Base-by-base conservation (phyloP, 2,797 vertebrate species). In the Antennarius maculatus region DNA sequence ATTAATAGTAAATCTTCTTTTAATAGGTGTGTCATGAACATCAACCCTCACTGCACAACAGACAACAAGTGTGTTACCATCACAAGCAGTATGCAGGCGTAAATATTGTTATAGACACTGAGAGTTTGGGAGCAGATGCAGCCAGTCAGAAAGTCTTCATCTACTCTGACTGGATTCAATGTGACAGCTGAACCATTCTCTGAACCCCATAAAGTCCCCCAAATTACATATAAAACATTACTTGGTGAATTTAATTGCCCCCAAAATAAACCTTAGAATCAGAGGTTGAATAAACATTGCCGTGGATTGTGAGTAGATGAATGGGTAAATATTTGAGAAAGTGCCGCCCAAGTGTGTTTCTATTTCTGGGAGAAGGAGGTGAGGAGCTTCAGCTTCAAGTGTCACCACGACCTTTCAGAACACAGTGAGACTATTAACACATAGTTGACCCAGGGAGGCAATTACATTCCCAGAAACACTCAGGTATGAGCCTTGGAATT, bases 31-130 rank as follows among this genome's bases (percentile, higher is more conserved):
- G n/a, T 18, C 45, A n/a, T 17, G n/a, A 46, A 8, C n/a, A 17
- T 17, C 1, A 17, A 4, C 4, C 45, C 16, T 54, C 56, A 18
- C 13, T 10, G 6, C 3, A 43, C 60, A 63, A 86, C 66, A 75
- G 66, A 53, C 58, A 85, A 82, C 71, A 82, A 68, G 60, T 27
- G 54, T 17, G 82, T 85, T 79, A 29, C 77, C 84, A 85, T 83
- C 67, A 79, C 82, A 86, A 62, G 72, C 73, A 17, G 5, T 46
- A 76, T 77, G 78, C 70, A 70, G 80, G 74, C 54, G 61, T 51
- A 74, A 70, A 82, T 77, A 76, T 81, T 72, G 71, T 13, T 37
- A 49, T 55, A 18, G 28, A 57, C 54, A 68, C 50, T 59, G 3
- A 18, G 16, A n/a, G 11, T 39, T 37, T 61, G 6, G 52, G 50